Conservation (phyloP, 2,113 vertebrate genomes). For the Sturnira hondurensis region DNA sequence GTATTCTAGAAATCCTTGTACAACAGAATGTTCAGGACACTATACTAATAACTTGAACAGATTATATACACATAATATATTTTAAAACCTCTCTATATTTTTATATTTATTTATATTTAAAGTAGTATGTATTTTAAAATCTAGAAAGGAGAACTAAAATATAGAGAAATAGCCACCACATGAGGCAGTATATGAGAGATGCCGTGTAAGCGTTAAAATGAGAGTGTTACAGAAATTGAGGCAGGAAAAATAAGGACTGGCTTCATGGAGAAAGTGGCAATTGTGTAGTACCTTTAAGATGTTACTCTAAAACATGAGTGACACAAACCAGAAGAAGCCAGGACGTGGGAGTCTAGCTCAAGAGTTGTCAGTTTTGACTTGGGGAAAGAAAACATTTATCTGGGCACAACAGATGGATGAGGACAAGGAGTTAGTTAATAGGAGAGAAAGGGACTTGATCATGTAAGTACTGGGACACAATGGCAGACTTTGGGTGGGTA, state of each 20-base stretch:
- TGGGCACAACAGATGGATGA: background rate
- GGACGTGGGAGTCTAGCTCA: background rate
- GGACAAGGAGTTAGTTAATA: background rate
- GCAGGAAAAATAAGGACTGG: background rate
- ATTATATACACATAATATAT: background rate
- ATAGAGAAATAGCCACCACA: background rate
- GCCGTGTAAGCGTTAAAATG: background rate
- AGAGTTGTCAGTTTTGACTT: background rate
- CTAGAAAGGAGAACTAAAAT: background rate
- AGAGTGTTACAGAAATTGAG: background rate
- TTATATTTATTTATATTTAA: no score
- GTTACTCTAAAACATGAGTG: background rate
- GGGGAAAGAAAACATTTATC: background rate
- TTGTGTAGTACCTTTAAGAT: background rate
- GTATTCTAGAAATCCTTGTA: background rate
- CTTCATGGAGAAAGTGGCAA: background rate
- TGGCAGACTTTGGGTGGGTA: background rate
- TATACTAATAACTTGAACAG: background rate
- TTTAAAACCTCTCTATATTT: no score
- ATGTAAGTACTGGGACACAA: background rate
- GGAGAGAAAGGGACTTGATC: background rate
- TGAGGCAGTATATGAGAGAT: background rate
- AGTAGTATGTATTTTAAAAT: background rate
- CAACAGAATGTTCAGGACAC: background rate
- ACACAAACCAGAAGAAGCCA: background rate